These are phyloP conservation scores for Corvus cornix DNA, from an alignment of 2,113 vertebrate genomes.

Conservation along the genomic window DNA sequence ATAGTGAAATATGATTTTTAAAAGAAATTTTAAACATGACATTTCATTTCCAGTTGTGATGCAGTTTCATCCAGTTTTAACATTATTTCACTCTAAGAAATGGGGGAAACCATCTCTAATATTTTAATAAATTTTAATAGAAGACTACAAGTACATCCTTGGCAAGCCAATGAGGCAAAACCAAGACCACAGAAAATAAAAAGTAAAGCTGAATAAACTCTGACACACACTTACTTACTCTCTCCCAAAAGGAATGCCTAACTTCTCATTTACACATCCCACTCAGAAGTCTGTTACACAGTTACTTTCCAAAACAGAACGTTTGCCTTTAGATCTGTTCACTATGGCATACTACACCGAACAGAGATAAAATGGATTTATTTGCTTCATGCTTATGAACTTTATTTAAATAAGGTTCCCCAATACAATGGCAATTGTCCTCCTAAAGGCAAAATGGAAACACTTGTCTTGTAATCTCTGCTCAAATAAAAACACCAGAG, in stretches of 20 bases:
- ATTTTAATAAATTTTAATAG: neutral
- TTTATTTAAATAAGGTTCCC: neutral
- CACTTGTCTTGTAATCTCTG: neutral
- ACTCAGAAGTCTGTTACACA: neutral
- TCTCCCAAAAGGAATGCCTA: neutral
- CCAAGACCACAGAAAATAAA: neutral
- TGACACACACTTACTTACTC: neutral
- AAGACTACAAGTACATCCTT: neutral
- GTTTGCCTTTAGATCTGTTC: neutral
- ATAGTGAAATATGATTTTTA: neutral
- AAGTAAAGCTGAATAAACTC: neutral
- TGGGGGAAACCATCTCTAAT: neutral
- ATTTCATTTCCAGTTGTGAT: neutral
- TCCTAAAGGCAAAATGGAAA: neutral
- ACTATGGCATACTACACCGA: neutral
- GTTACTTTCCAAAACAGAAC: neutral
- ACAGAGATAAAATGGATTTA: neutral
- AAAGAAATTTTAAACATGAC: neutral
- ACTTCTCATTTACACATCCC: neutral
- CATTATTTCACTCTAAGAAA: neutral
- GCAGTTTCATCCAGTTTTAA: neutral
- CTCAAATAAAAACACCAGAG: neutral
- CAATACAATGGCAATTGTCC: neutral
- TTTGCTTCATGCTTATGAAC: neutral
- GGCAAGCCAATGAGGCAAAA: neutral